Base-by-base conservation (phyloP, 1,140 invertebrate genomes). In the Pseudomyrmex flavicornis region DNA sequence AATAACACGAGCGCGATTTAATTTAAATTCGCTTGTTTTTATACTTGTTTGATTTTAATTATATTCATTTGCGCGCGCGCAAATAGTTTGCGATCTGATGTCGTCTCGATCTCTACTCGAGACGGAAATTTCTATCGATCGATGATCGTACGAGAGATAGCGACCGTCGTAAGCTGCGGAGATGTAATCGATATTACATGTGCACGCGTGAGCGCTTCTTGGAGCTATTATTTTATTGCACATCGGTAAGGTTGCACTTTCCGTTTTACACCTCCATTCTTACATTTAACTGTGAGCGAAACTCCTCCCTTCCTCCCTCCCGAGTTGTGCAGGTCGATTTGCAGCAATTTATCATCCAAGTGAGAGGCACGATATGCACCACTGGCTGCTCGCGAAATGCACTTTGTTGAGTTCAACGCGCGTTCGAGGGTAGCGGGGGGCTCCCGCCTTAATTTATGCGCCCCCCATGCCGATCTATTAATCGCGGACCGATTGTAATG, bases 391-490 rank as follows among this genome's bases (percentile, higher is more conserved):
- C 35, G 35, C 35, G 35, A 35, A 26, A 26, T 26, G 35, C 35
- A 7, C 35, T 35, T 35, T 35, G 35, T 35, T 77, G 68, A 77
- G 74, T 68, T 44, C 74, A 66, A 66, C 54, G 35, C 35, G 56
- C 70, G 56, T 48, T 48, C 63, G 35, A 61, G 44, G 4, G 75
- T 79, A 79, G 63, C 65, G 46, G 63, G 46, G 63, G 35, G n/a
- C 68, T 5, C 65, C 63, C 75, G 63, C 75, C 75, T 79, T 79
- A 79, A 79, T 79, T 79, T 79, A 69, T 79, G 69, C 65, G 48
- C 52, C 35, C 2, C 20, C 54, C 65, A 15, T 58, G 65, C 52
- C 76, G 76, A 79, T 79, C 76, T 70, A 79, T 79, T 70, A 79
- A 79, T 79, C 52, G 13, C 63, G 52, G 44, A 26, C 52, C 65